Evolutionary conservation across 2,888 invertebrate species (phyloP).

Genomic region (Tipula helvola): DNA sequence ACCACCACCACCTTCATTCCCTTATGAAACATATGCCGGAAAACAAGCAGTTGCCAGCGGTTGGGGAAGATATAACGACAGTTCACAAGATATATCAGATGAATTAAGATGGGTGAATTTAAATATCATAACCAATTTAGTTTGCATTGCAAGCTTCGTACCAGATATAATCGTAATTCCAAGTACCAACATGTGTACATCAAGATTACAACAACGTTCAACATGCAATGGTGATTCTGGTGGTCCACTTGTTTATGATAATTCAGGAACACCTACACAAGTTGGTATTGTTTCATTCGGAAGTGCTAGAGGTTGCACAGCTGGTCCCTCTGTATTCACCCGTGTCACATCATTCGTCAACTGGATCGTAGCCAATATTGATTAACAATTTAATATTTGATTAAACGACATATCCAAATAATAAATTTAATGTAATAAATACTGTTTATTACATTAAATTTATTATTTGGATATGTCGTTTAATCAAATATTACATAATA

Average conservation of each 20-base stretch:
- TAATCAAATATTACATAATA: too few relatives aligned
- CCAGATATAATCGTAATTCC: too few relatives aligned
- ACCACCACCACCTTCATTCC: background rate
- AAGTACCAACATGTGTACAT: slow-evolving; percentile 24
- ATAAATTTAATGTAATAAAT: background rate
- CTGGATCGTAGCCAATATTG: background rate
- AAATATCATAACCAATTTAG: background rate
- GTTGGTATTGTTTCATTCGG: slow-evolving; percentile 10
- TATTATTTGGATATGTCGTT: too few relatives aligned
- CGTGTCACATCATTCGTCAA: background rate
- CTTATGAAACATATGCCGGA: too few relatives aligned
- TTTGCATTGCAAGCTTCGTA: background rate
- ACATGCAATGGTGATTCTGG: slow-evolving; percentile 30
- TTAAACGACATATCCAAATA: background rate
- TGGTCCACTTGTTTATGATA: slow-evolving; percentile 21
- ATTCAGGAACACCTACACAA: background rate
- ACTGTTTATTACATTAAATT: too few relatives aligned
- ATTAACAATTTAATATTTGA: background rate
- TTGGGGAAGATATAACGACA: slow-evolving; percentile 8
- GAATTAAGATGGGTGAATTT: background rate
- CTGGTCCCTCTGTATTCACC: background rate
- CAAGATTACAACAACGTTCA: slow-evolving; percentile 23
- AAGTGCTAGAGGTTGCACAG: background rate
- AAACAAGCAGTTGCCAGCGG: background rate
- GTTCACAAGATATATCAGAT: background rate